Percentiles rank a stretch among this genome's conserved stretches.
Evolutionary conservation across 2,888 invertebrate species (phyloP).

Genomic region (Cryptocephalus primarius): DNA sequence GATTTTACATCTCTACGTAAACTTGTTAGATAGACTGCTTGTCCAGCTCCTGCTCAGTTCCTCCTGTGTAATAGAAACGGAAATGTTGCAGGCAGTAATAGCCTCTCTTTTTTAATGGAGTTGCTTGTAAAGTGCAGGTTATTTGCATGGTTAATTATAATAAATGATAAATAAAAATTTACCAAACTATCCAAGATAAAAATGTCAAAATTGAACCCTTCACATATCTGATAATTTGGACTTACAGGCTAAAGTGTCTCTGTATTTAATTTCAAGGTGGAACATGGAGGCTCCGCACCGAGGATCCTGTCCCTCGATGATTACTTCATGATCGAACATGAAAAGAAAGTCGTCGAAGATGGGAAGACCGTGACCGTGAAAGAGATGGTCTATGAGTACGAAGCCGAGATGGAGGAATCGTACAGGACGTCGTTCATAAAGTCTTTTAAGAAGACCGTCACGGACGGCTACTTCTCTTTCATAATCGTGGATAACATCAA

Average conservation of each 20-base stretch:
- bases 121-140: no score
- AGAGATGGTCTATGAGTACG: conserved; percentile 82
- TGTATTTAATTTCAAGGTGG: conserved; percentile 38
- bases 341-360: conserved; percentile 57
- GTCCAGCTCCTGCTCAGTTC: no score
- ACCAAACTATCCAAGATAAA: no score
- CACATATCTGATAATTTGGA: no score
- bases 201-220: no score
- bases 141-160: no score
- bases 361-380: conserved; percentile 59
- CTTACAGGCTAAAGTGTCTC: background rate
- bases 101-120: no score
- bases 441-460: conserved; percentile 82
- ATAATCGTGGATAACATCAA: conserved; percentile 89
- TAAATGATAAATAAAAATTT: no score
- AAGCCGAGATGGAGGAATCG: conserved; percentile 67
- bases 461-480: conserved; percentile 84
- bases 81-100: no score
- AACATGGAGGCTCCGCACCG: conserved; percentile 79
- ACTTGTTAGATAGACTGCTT: no score
- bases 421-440: conserved; percentile 76
- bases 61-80: no score
- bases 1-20: no score
- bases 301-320: conserved; percentile 90
- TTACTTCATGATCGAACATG: conserved; percentile 85